Evolutionary conservation across 2,888 invertebrate species (phyloP), one percentile per base, ranked within the genome.

Genomic region (Mythimna lalbum): DNA sequence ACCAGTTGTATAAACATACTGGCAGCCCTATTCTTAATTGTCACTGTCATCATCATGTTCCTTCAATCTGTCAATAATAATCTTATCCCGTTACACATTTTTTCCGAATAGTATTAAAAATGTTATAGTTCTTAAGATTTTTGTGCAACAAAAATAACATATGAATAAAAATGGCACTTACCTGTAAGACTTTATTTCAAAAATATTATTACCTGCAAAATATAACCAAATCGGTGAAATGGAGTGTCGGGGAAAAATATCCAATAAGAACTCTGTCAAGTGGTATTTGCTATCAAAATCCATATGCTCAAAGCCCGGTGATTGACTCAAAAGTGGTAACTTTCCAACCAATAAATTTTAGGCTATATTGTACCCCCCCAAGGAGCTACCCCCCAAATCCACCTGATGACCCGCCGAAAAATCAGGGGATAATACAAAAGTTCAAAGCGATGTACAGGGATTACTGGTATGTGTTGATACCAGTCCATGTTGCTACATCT

Each of bases 401-500:
- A 21, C 27, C 70, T 4, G 21, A 73, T 0, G 87, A 87, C 50
- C 82, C 86, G 6, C 82, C 85, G 36, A 79, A 84, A 73, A 97
- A 98, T 90, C 89, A 94, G 83, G 96, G 97, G 1, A 90, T 99
- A 4, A 97, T 98, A 88, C 97, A 98, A 85, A 97, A 97, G 88
- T 99, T 99, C 93, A 99, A 99, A 92, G 96, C 97, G 88, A 98
- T 99, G 97, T 98, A 98, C 90, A 98, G 98, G 91, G 98, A 99
- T 90, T 99, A 99, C 94, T 99, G 99, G 98, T 99, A 99, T 94
- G 98, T 99, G 67, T 95, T 99, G 70, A 96, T 99, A 70, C 99
- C 99, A 6, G 99, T 99, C 4, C 99, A 99, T 94, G 89, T 98
- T 62, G 97, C 97, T 23, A 99, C 99, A 14, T 99, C 99, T 3